These are phyloP conservation scores for Trachelus iudaicus DNA, from an alignment of 2,888 invertebrate genomes.

Conservation along the genomic window DNA sequence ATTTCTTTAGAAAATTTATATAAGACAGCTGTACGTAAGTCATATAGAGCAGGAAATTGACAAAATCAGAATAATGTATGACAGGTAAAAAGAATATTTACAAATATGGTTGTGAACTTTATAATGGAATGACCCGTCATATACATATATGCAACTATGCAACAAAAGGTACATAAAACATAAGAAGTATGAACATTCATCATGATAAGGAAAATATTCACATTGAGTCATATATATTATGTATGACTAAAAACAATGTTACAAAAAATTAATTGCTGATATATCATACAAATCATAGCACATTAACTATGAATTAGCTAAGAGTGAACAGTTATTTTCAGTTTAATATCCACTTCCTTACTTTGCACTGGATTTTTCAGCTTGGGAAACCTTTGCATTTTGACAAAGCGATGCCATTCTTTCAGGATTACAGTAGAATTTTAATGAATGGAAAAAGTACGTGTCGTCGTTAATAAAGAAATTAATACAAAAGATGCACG, in stretches of 20 bases:
- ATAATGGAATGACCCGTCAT: background rate
- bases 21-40: background rate
- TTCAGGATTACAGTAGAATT: background rate
- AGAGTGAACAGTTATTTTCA: background rate
- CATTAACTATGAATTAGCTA: background rate
- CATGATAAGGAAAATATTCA: background rate
- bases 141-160: background rate
- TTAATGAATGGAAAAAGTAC: background rate
- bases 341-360: background rate
- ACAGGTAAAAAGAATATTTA: conserved; percentile 10
- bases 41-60: background rate
- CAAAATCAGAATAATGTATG: background rate
- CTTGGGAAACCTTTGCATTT: conserved; percentile 30
- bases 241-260: background rate
- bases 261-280: background rate
- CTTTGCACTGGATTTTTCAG: conserved; percentile 11
- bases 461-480: too few relatives aligned
- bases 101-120: background rate
- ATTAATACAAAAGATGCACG: too few relatives aligned
- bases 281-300: background rate
- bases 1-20: background rate
- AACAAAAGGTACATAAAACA: background rate
- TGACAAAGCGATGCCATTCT: conserved; percentile 41
- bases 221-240: background rate
- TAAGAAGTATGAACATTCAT: background rate